Evolutionary conservation across 1,140 invertebrate species (phyloP).

Genomic region (Cydia pomonella): DNA sequence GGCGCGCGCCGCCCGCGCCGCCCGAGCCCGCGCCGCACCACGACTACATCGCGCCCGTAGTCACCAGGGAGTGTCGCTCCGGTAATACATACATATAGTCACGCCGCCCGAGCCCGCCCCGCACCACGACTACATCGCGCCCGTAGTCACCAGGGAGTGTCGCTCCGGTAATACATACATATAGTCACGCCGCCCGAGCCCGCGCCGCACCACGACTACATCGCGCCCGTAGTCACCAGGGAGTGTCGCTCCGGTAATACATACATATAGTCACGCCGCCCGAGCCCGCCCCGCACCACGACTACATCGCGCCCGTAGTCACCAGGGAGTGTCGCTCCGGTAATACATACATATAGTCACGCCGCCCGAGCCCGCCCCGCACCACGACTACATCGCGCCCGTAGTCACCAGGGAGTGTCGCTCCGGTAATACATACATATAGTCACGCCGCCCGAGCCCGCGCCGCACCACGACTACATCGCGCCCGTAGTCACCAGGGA

Average conservation of each 20-base stretch:
- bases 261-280: too few relatives aligned
- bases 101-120: conserved; percentile 49
- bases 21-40: conserved; percentile 69
- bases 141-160: conserved; percentile 89
- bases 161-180: conserved; percentile 77
- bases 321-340: conserved; percentile 87
- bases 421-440: too few relatives aligned
- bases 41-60: conserved; percentile 85
- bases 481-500: conserved; percentile 88
- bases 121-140: conserved; percentile 83
- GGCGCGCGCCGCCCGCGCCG: conserved; percentile 81
- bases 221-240: conserved; percentile 87
- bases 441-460: conserved; percentile 21
- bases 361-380: conserved; percentile 54
- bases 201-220: conserved; percentile 80
- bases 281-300: conserved; percentile 72
- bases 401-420: conserved; percentile 88
- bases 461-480: conserved; percentile 82
- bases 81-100: conserved; percentile 46
- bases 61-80: conserved; percentile 87
- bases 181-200: conserved; percentile 28
- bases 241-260: conserved; percentile 85
- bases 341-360: too few relatives aligned
- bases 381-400: conserved; percentile 84
- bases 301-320: conserved; percentile 85